A percentile compares a stretch with the other conserved stretches of the same genome.
Conservation (phyloP, 30 jellyfish, hydroid and myxozoan species). For the Aurelia aurita complex sp. Pacific region DNA sequence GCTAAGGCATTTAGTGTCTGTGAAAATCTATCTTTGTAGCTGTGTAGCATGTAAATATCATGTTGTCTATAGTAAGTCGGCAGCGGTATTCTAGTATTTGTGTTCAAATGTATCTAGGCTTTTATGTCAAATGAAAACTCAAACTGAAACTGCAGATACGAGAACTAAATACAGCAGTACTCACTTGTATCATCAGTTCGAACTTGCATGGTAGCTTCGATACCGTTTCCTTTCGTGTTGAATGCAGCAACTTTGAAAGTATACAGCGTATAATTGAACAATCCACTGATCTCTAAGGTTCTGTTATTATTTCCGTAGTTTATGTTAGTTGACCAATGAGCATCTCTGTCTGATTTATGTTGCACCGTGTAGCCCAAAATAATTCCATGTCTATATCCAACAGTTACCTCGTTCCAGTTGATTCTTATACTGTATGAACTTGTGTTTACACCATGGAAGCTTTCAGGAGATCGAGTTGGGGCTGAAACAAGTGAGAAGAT, state of each 20-base stretch:
- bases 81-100: too few relatives aligned
- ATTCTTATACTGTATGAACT: constrained; percentile 49
- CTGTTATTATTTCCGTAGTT: constrained; percentile 21
- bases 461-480: constrained; percentile 51
- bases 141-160: background rate
- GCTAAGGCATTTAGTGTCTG: too few relatives aligned
- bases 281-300: constrained; percentile 26
- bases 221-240: constrained; percentile 46
- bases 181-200: constrained; percentile 61
- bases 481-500: constrained; percentile 3
- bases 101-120: too few relatives aligned
- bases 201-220: constrained; percentile 19
- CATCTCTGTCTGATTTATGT: constrained; percentile 3
- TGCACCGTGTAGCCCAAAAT: constrained; percentile 33
- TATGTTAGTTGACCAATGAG: background rate
- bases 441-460: constrained; percentile 28
- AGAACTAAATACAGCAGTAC: background rate
- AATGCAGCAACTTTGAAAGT: constrained; percentile 32
- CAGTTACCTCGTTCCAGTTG: constrained; percentile 42
- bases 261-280: constrained; percentile 29
- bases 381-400: constrained; percentile 39
- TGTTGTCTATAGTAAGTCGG: too few relatives aligned
- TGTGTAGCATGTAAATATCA: too few relatives aligned
- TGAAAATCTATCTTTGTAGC: too few relatives aligned
- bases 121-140: background rate